Conservation (phyloP, 2,113 vertebrate genomes). For the Bolborhynchus lineola region DNA sequence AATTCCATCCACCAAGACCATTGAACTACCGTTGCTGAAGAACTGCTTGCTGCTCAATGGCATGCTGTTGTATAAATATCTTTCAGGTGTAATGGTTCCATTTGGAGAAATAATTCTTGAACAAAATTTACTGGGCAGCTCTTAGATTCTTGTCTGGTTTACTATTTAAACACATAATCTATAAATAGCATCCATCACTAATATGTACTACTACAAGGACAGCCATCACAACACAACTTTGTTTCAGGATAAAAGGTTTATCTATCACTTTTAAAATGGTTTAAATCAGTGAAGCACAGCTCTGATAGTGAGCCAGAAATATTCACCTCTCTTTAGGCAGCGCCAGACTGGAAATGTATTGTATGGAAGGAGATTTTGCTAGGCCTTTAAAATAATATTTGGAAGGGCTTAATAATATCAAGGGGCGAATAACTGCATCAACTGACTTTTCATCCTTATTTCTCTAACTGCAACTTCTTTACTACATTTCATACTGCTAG, state of each 20-base stretch:
- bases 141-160: background rate
- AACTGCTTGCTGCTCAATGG: background rate
- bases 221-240: background rate
- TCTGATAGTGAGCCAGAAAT: background rate
- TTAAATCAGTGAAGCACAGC: background rate
- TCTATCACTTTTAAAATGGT: background rate
- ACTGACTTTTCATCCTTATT: background rate
- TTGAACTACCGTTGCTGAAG: background rate
- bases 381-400: background rate
- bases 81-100: background rate
- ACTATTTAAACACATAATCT: background rate
- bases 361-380: background rate
- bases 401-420: background rate
- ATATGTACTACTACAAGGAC: background rate
- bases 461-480: background rate
- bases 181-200: background rate
- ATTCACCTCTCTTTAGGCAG: background rate
- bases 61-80: background rate
- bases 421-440: background rate
- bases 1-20: background rate
- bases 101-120: conserved; percentile 4
- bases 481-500: background rate
- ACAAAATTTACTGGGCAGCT: background rate
- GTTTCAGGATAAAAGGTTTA: background rate
- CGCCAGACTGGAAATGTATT: background rate